Conservation (phyloP, 1,140 invertebrate genomes). For the Panagrolaimus sp. region DNA sequence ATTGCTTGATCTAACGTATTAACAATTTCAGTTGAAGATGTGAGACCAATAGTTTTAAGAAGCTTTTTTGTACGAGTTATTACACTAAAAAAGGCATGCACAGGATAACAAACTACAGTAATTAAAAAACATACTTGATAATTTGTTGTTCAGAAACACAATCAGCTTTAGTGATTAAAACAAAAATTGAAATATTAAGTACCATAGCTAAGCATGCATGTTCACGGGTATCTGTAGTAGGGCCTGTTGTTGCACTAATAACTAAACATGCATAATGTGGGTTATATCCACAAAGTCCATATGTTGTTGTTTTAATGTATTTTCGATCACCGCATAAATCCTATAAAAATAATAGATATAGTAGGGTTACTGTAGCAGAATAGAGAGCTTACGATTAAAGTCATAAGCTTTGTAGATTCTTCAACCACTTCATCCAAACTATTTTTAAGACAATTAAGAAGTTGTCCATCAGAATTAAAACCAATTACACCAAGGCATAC, state of each 20-base stretch:
- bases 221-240: slow-evolving; percentile 64
- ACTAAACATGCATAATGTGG: slow-evolving; percentile 91
- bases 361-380: no score
- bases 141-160: slow-evolving; percentile 63
- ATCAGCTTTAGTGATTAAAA: slow-evolving; percentile 83
- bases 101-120: background rate
- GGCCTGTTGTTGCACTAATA: slow-evolving; percentile 65
- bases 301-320: slow-evolving; percentile 87
- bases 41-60: slow-evolving; percentile 22
- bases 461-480: slow-evolving; percentile 65
- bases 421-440: slow-evolving; percentile 90
- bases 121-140: slow-evolving; percentile 60
- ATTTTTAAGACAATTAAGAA: slow-evolving; percentile 80
- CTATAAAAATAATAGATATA: no score
- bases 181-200: slow-evolving; percentile 78
- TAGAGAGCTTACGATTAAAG: no score
- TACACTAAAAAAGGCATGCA: slow-evolving; percentile 17
- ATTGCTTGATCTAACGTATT: slow-evolving; percentile 11
- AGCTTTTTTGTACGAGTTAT: slow-evolving; percentile 18
- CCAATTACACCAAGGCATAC: slow-evolving; percentile 93
- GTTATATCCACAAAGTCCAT: slow-evolving; percentile 83
- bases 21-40: slow-evolving; percentile 15
- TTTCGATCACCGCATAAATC: slow-evolving; percentile 93
- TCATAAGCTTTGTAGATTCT: slow-evolving; percentile 79
- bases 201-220: slow-evolving; percentile 76